Base-by-base conservation (phyloP, 2,113 vertebrate genomes). In the Rana temporaria region DNA sequence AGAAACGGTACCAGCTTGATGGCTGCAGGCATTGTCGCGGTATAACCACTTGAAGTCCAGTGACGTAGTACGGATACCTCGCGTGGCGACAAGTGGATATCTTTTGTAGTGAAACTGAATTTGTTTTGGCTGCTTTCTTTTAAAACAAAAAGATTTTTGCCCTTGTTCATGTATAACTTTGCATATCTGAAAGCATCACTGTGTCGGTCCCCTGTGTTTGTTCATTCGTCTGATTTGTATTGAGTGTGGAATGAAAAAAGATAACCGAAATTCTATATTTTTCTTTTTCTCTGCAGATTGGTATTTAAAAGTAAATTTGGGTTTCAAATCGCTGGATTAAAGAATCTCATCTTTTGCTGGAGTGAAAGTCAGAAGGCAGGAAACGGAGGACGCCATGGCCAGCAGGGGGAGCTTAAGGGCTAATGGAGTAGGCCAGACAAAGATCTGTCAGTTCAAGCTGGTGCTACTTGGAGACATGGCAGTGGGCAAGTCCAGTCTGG, bases 381-480 rank as follows among this genome's bases (percentile, higher is more conserved):
- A 81, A 16, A 55, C 62, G 2, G 17, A 67, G 24, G 42, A 67
- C 34, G 59, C 59, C 64, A 95, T 95, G 94, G 93, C 88, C 88
- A 91, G 90, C 90, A 92, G 94, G 88, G 84, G 70, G 79, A 92
- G 90, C 81, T 87, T 90, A 86, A 90, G 93, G 88, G 84, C 91
- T 87, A 95, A 94, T 38, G 92, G 93, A 87, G 85, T 93, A 20
- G 90, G 91, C 0, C 94, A 94, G 85, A 95, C 92, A 86, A 95
- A 95, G 90, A 95, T 95, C 84, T 95, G 94, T 89, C 94, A 95
- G 89, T 95, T 95, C 85, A 95, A 95, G 81, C 85, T 95, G 88
- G 94, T 95, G 85, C 85, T 95, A 84, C 89, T 95, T 81, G 94
- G 94, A 1, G 94, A 95, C 88, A 95, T 94, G 92, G 94, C 94